phyloP scores from a whole-genome alignment of 2,888 invertebrate genomes.

The Sinodicranocentrus sp. region DNA sequence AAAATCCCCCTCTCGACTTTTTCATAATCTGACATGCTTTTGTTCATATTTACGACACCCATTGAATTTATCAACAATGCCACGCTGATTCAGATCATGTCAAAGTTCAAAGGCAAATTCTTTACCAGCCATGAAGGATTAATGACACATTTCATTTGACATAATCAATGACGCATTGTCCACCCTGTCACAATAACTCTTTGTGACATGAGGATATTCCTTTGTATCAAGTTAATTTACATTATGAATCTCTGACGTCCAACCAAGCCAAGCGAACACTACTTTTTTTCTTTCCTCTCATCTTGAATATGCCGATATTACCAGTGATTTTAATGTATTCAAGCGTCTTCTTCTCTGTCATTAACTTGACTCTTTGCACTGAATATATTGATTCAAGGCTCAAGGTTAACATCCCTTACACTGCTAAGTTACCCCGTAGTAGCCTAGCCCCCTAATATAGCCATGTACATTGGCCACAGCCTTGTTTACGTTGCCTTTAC shows the following conservation, averaged over 20 bases:
- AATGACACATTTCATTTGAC: background rate
- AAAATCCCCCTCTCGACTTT: too few relatives aligned
- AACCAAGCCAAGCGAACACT: too few relatives aligned
- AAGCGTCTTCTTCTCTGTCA: constrained; percentile 9
- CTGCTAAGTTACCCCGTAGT: constrained; percentile 47
- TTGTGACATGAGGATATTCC: too few relatives aligned
- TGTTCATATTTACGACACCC: too few relatives aligned
- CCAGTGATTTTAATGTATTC: background rate
- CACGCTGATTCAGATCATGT: constrained; percentile 3
- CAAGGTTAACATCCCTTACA: constrained; percentile 66
- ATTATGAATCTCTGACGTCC: too few relatives aligned
- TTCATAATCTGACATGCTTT: too few relatives aligned
- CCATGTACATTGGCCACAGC: constrained; percentile 44
- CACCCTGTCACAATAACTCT: background rate
- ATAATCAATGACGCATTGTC: background rate
- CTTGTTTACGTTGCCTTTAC: constrained; percentile 63
- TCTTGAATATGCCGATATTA: background rate
- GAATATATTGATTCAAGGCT: constrained; percentile 48
- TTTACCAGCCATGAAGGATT: background rate
- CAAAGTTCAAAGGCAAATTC: constrained; percentile 32
- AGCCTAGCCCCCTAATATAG: constrained; percentile 51
- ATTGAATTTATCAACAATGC: too few relatives aligned
- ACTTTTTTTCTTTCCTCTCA: too few relatives aligned
- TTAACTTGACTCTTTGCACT: background rate
- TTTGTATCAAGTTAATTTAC: too few relatives aligned